Percentiles rank a stretch among this genome's conserved stretches.
phyloP scores from a whole-genome alignment of 2,888 invertebrate species.

The Apamea sordens region DNA sequence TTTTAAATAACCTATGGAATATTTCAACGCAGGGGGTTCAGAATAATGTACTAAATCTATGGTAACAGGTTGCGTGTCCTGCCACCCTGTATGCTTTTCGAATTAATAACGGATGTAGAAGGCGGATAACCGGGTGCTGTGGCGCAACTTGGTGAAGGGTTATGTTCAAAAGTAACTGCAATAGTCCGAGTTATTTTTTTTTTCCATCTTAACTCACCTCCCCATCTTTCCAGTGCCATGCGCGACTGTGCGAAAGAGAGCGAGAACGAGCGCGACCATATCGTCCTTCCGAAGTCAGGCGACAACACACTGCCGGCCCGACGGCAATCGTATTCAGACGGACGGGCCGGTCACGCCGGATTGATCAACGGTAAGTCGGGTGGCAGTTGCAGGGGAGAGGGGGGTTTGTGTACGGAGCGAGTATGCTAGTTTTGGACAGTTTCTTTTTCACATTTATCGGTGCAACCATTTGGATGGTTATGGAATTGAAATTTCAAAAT shows the following conservation, averaged over 20 bases:
- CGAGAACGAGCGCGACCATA: conserved; percentile 89
- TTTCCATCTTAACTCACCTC: neutral
- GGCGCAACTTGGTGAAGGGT: neutral
- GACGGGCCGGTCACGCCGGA: conserved; percentile 73
- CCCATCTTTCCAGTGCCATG: conserved; percentile 91
- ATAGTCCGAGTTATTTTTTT: neutral
- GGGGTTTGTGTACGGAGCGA: conserved; percentile 30
- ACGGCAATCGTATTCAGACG: conserved; percentile 91
- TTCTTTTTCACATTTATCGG: neutral
- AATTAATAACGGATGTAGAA: neutral
- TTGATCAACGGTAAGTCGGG: conserved; percentile 83
- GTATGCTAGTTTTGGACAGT: neutral
- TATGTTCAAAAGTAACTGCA: neutral
- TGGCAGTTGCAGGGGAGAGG: neutral
- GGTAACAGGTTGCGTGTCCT: too few relatives aligned
- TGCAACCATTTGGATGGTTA: neutral
- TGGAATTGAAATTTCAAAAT: too few relatives aligned
- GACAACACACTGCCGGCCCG: conserved; percentile 92
- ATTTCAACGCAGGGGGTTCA: too few relatives aligned
- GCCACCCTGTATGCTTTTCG: neutral
- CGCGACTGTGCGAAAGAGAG: conserved; percentile 90
- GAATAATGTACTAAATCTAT: too few relatives aligned
- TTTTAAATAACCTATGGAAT: too few relatives aligned
- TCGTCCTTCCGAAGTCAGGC: conserved; percentile 93
- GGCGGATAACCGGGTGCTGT: neutral